A percentile compares a stretch with the other conserved stretches of the same genome.
Conservation (phyloP, 2,888 invertebrate species). For the Desoria tigrina region DNA sequence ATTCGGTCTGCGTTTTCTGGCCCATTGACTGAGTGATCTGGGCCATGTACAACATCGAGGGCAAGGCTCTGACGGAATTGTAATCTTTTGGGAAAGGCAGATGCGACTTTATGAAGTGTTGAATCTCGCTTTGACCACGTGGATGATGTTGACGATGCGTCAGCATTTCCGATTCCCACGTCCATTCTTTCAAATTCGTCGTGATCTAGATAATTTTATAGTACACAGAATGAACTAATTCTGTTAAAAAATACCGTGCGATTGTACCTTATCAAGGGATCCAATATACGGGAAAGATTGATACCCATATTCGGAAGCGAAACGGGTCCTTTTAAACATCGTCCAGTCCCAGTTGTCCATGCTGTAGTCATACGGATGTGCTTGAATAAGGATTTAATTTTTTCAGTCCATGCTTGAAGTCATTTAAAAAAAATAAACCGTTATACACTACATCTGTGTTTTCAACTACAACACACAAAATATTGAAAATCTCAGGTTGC, state of each 20-base stretch:
- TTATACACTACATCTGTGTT: no score
- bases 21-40: conserved; percentile 71
- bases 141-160: conserved; percentile 80
- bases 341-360: conserved; percentile 77
- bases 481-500: no score
- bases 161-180: conserved; percentile 56
- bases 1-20: conserved; percentile 60
- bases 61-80: conserved; percentile 60
- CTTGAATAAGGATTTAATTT: conserved; percentile 58
- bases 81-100: conserved; percentile 63
- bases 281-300: conserved; percentile 75
- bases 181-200: conserved; percentile 55
- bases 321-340: conserved; percentile 62
- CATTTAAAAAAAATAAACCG: no score
- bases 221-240: no score
- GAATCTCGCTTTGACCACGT: conserved; percentile 68
- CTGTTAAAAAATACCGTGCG: no score
- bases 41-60: conserved; percentile 75
- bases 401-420: neutral
- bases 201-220: conserved; percentile 27
- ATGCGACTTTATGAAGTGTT: conserved; percentile 65
- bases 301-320: conserved; percentile 93
- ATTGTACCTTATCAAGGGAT: conserved; percentile 24
- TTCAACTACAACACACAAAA: no score
- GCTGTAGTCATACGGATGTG: conserved; percentile 86